Conservation (phyloP, 2,113 vertebrate species). For the Muscicapa adusta region DNA sequence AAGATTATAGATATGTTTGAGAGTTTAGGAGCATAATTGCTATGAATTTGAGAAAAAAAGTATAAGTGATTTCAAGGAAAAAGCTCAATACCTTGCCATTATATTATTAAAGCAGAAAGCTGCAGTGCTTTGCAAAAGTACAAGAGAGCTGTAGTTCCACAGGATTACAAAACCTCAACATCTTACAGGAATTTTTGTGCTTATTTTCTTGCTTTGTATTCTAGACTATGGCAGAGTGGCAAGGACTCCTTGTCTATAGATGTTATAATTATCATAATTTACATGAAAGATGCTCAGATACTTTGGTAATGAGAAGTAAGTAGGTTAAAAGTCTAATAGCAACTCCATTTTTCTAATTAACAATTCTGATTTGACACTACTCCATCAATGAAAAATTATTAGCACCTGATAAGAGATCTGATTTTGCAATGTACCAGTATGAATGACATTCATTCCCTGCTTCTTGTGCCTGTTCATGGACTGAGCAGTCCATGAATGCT, state of each 20-base stretch:
- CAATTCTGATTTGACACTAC: not conserved
- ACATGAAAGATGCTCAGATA: not conserved
- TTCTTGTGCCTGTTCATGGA: not conserved
- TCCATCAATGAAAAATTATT: not conserved
- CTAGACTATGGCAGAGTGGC: not conserved
- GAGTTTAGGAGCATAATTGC: not conserved
- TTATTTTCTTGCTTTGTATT: not conserved
- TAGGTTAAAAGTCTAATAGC: not conserved
- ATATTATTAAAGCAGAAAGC: not conserved
- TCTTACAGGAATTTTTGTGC: not conserved
- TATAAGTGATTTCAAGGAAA: not conserved
- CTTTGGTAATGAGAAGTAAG: not conserved
- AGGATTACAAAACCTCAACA: not conserved
- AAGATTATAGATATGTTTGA: not conserved
- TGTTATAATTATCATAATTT: not conserved
- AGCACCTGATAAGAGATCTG: not conserved
- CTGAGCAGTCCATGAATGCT: conserved; percentile 30
- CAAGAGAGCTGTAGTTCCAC: not conserved
- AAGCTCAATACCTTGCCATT: not conserved
- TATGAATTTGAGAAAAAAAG: not conserved
- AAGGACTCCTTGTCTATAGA: not conserved
- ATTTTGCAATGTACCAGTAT: not conserved
- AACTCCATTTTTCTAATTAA: not conserved
- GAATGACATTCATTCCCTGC: not conserved
- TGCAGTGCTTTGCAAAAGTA: not conserved